These are phyloP conservation scores for Drosophila pruinosa DNA, from an alignment of 1,140 invertebrate species.

Conservation along the genomic window DNA sequence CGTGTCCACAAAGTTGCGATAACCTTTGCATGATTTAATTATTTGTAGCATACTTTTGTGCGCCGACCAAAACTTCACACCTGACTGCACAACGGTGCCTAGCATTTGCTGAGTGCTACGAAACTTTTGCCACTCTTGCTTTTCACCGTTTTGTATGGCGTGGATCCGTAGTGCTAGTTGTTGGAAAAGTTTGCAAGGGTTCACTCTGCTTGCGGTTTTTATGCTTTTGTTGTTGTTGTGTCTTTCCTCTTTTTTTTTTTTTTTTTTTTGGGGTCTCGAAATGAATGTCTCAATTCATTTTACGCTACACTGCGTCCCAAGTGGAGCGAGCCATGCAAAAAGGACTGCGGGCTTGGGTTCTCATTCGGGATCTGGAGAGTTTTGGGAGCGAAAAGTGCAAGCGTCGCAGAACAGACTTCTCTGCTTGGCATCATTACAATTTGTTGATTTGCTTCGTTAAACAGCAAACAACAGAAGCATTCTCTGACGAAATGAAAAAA, in stretches of 20 bases:
- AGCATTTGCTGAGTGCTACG: slow-evolving; percentile 45
- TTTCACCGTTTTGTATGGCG: slow-evolving; percentile 42
- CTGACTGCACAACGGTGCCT: slow-evolving; percentile 55
- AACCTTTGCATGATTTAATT: slow-evolving; percentile 78
- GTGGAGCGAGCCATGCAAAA: slow-evolving; percentile 75
- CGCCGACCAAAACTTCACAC: slow-evolving; percentile 73
- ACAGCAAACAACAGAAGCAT: slow-evolving; percentile 69
- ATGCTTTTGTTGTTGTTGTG: slow-evolving; percentile 11
- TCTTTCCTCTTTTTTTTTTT: slow-evolving; percentile 33
- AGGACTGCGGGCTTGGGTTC: slow-evolving; percentile 66
- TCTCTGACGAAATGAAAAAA: slow-evolving; percentile 2
- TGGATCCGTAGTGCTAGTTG: slow-evolving; percentile 44
- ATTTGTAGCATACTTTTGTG: slow-evolving; percentile 75
- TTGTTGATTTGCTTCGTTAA: slow-evolving; percentile 81
- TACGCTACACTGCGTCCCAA: slow-evolving; percentile 74
- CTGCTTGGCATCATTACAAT: slow-evolving; percentile 72
- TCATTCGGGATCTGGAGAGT: slow-evolving; percentile 20
- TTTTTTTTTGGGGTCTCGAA: slow-evolving; percentile 34
- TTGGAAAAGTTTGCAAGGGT: slow-evolving; percentile 49
- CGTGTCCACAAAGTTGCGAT: slow-evolving; percentile 33
- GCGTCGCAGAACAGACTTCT: slow-evolving; percentile 59
- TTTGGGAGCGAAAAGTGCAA: slow-evolving; percentile 61
- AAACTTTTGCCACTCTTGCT: slow-evolving; percentile 73
- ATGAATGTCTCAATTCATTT: slow-evolving; percentile 80
- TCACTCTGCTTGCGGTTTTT: slow-evolving; percentile 34